Evolutionary conservation across 1,140 invertebrate species (phyloP), one percentile per base, ranked within the genome.

Genomic region (Lucilia cuprina): DNA sequence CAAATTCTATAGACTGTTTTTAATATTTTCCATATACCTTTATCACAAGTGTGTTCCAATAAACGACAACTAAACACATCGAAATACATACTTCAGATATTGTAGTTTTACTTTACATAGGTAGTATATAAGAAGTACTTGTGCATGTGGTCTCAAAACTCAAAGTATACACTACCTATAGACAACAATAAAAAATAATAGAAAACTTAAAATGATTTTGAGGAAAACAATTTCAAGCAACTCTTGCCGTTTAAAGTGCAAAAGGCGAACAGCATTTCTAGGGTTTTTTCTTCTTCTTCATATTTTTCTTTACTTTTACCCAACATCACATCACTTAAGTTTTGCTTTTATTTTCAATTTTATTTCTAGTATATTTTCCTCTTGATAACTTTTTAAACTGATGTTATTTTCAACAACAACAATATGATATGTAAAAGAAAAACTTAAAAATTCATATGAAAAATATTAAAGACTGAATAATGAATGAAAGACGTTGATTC

Each of bases 251-350:
- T 30, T 70, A 25, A 70, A 70, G 65, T 70, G 65, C 19, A 21
- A 70, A 70, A 70, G 65, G 65, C 65, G 65, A 70, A 70, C n/a
- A 70, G 65, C 65, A 70, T 70, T 70, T 70, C 5, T 70, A 70
- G 65, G 65, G 65, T 55, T 55, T 55, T 55, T 55, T 55, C 50
- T 30, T 30, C 25, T 30, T 30, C n/a, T n/a, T n/a, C n/a, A n/a
- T n/a, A n/a, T n/a, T n/a, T 55, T 55, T 55, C 13, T 55, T 55
- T 12, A 41, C 50, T 8, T 8, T 12, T 7, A 13, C 50, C 2
- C 50, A 13, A 2, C 14, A 55, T n/a, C 50, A 55, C 17, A 17
- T 55, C 50, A 41, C 50, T 55, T 55, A 14, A 55, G 12, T 12
- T 55, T 55, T 55, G 9, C 41, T 41, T 41, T 41, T 41, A 41